Evolutionary conservation across 35 echinoderm and acorn worm genomes (phyloP), one percentile per base, ranked within the genome.

Genomic region (Amphiura filiformis): DNA sequence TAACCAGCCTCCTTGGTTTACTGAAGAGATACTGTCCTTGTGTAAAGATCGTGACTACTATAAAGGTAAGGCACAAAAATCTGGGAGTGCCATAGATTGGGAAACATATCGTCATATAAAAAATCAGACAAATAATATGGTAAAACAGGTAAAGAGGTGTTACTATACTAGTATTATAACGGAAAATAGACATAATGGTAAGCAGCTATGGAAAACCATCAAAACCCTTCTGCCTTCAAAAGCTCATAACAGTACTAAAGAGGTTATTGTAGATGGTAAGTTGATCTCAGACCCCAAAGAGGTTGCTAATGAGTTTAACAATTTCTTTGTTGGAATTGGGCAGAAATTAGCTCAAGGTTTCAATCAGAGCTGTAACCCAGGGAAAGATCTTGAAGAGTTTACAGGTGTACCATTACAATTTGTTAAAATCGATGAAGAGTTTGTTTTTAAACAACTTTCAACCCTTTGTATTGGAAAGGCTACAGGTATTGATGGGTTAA

Each of bases 1-100:
- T 34, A 83, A 83, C 42, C 42, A 44, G 42, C 81, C 81, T 83
- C 81, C 81, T 47, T 83, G 81, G 81, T 83, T 83, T 83, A 83
- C 31, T 47, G 31, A 83, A 20, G 81, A 83, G 42, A 49, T 83
- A 44, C 31, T 47, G 23, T 83, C 81, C 15, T 52, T 83, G 31
- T 83, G 38, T 33, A 41, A 83, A 41, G 81, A 83, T 34, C 38
- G 81, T 83, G 81, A 83, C 26, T 81, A 83, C 32, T 83, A 30
- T 36, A 83, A 83, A 83, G 31, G 81, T 47, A 47, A 44, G 38
- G 81, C 81, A 22, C 81, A 83, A 47, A 83, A 83, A n/a, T 44
- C 20, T 83, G 81, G 40, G 38, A 49, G 42, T 28, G 23, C 34
- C 38, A 81, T 36, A 15, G 81, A 52, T 83, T 83, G 81, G 81